phyloP scores from a whole-genome alignment of 2,888 invertebrate genomes.

The Acheta domesticus region DNA sequence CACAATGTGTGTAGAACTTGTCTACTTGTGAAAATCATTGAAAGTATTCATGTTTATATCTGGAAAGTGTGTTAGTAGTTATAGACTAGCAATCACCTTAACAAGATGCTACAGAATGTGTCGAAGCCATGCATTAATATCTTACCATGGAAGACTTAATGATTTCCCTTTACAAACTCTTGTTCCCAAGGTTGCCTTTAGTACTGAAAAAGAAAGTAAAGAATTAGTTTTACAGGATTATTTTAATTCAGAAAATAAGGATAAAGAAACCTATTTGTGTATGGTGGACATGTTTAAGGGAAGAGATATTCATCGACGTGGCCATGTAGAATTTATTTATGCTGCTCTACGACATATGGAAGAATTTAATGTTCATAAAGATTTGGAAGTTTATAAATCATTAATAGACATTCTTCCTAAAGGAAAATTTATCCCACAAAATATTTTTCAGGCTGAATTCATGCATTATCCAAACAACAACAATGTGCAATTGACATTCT shows the following conservation, averaged over 20 bases:
- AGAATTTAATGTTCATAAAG: constrained; percentile 83
- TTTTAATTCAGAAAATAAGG: not conserved
- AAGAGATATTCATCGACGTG: constrained; percentile 66
- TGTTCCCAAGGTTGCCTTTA: too few species aligned
- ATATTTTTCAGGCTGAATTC: constrained; percentile 81
- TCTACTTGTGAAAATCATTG: too few species aligned
- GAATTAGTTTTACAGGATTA: not conserved
- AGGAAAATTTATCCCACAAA: constrained; percentile 79
- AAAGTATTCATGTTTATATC: too few species aligned
- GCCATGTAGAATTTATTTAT: constrained; percentile 93
- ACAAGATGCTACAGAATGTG: too few species aligned
- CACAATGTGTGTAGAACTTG: too few species aligned
- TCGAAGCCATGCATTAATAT: too few species aligned
- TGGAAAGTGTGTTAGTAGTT: too few species aligned
- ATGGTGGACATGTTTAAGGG: constrained; percentile 71
- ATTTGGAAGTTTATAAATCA: constrained; percentile 80
- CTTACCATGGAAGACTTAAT: too few species aligned
- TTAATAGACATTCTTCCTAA: constrained; percentile 83
- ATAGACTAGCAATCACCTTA: too few species aligned
- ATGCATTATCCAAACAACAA: constrained; percentile 94
- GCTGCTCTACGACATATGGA: constrained; percentile 84
- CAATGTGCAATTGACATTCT: constrained; percentile 86
- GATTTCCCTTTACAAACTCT: too few species aligned
- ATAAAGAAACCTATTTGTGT: constrained; percentile 64
- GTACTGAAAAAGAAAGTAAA: too few species aligned